A percentile compares a stretch with the other conserved stretches of the same genome.
These are phyloP conservation scores for Ciconia stormi DNA, from an alignment of 2,113 vertebrate species.

Conservation along the genomic window DNA sequence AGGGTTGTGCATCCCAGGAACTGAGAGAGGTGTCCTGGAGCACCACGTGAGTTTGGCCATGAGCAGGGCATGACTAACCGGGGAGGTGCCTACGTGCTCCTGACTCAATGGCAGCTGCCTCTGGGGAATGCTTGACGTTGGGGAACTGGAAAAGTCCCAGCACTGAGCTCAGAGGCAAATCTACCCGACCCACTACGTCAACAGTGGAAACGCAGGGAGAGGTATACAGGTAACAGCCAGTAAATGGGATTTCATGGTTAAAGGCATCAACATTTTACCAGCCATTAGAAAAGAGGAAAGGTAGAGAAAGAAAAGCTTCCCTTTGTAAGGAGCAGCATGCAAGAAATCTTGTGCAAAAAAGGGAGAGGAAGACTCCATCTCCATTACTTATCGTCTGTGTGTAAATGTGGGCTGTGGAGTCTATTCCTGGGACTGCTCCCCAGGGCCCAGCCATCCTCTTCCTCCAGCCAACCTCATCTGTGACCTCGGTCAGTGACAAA, in stretches of 20 bases:
- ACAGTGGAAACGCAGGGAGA: fast-evolving
- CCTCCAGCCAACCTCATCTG: neutral
- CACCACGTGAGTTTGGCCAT: neutral
- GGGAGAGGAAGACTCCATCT: neutral
- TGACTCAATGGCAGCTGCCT: neutral
- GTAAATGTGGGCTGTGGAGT: neutral
- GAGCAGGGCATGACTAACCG: neutral
- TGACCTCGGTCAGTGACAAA: neutral
- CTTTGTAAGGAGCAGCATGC: neutral
- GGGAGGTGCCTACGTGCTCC: neutral
- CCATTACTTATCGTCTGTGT: neutral
- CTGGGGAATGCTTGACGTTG: fast-evolving
- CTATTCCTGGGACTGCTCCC: neutral
- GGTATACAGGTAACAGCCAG: neutral
- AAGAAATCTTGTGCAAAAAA: neutral
- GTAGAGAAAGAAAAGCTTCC: neutral
- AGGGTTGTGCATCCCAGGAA: neutral
- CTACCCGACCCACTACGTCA: fast-evolving
- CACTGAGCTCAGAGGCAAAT: neutral
- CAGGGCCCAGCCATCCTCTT: neutral
- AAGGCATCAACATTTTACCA: neutral
- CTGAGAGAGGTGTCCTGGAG: neutral
- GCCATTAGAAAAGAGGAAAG: neutral
- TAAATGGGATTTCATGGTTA: neutral
- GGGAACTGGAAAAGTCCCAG: neutral